phyloP scores from a whole-genome alignment of 2,888 invertebrate genomes.

The Colostygia pectinataria region DNA sequence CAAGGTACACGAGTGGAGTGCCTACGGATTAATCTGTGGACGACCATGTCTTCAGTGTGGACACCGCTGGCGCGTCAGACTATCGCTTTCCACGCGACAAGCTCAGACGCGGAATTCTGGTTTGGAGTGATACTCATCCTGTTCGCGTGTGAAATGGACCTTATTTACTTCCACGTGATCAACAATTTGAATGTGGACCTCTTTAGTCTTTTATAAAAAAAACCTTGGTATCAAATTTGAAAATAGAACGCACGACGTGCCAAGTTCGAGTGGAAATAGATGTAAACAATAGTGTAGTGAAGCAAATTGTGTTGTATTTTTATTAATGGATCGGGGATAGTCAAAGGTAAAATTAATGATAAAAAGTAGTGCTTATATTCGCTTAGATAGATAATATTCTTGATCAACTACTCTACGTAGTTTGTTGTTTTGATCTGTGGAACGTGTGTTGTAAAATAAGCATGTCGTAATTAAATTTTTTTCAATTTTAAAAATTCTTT shows the following conservation, averaged over 20 bases:
- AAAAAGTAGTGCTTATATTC: no score
- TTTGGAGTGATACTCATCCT: conserved; percentile 65
- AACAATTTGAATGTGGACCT: conserved; percentile 23
- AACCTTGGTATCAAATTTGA: conserved; percentile 48
- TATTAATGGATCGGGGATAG: conserved; percentile 9
- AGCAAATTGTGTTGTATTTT: conserved; percentile 8
- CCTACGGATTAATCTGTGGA: conserved; percentile 5
- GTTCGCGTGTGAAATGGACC: conserved; percentile 76
- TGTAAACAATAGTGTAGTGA: conserved; percentile 23
- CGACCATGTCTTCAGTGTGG: conserved; percentile 62
- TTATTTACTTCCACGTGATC: conserved; percentile 66
- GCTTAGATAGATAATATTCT: no score
- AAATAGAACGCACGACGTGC: conserved; percentile 52
- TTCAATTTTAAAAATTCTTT: no score
- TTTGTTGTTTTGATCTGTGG: no score
- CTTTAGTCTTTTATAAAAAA: conserved; percentile 24
- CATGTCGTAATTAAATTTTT: no score
- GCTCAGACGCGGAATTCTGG: conserved; percentile 75
- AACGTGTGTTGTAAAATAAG: no score
- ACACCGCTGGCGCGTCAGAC: conserved; percentile 57
- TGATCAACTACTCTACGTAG: no score
- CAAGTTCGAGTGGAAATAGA: conserved; percentile 35
- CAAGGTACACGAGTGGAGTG: conserved; percentile 1
- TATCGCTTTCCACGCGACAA: conserved; percentile 55
- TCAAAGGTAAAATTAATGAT: conserved; percentile 10